Percentiles rank a stretch among this genome's conserved stretches.
Conservation (phyloP, 2,888 invertebrate species). For the Drosophila merina region DNA sequence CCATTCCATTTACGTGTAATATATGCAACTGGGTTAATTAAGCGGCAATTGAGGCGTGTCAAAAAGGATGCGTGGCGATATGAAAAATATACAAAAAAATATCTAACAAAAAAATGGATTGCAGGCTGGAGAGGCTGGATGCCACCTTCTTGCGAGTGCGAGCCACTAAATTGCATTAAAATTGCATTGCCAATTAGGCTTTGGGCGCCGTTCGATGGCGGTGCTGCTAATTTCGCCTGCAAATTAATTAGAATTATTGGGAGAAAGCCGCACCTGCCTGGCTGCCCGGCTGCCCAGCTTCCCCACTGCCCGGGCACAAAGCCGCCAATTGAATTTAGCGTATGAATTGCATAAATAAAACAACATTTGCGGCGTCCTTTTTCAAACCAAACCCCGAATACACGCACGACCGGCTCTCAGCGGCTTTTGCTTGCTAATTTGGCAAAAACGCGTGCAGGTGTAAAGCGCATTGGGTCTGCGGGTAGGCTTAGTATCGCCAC, state of each 20-base stretch:
- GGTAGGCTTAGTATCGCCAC: conserved; percentile 55
- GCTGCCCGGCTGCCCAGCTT: no score
- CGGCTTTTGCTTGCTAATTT: conserved; percentile 55
- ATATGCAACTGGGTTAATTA: conserved; percentile 80
- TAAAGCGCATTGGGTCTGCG: conserved; percentile 46
- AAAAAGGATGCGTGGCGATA: conserved; percentile 6
- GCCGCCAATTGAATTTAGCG: conserved; percentile 64
- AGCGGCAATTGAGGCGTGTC: conserved; percentile 69
- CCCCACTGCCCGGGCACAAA: conserved; percentile 44
- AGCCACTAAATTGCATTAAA: conserved; percentile 58
- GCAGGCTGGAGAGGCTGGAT: neutral
- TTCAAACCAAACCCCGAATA: conserved; percentile 6
- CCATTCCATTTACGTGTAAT: conserved; percentile 55
- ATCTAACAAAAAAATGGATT: neutral
- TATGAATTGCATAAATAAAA: conserved; percentile 39
- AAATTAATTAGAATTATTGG: conserved; percentile 73
- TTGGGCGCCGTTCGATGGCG: conserved; percentile 51
- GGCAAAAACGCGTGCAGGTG: conserved; percentile 68
- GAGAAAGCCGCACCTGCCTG: conserved; percentile 37
- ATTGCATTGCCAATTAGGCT: conserved; percentile 60
- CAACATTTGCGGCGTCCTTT: conserved; percentile 41
- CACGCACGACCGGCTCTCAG: conserved; percentile 36
- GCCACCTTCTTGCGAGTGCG: conserved; percentile 30
- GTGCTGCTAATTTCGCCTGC: conserved; percentile 53
- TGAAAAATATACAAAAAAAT: neutral